Evolutionary conservation across 2,888 invertebrate species (phyloP).

Genomic region (Macropis europaea): DNA sequence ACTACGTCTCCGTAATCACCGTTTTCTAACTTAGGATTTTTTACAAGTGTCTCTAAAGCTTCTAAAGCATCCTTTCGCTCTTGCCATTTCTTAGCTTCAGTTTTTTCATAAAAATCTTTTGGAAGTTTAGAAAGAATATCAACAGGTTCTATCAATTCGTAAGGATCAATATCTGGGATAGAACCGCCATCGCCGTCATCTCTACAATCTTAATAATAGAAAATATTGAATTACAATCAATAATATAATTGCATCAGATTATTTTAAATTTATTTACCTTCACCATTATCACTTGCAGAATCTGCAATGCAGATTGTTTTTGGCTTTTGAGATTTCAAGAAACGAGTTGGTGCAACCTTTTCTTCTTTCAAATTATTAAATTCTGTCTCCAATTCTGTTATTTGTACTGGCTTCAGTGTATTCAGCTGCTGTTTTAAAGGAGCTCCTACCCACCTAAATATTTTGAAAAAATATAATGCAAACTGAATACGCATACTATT

Average conservation of each 20-base stretch:
- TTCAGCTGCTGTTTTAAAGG: conserved; percentile 92
- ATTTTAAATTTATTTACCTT: conserved; percentile 68
- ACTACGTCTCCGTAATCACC: conserved; percentile 97
- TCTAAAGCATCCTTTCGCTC: conserved; percentile 96
- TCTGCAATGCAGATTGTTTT: conserved; percentile 83
- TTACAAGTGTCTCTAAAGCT: conserved; percentile 87
- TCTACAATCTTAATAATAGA: conserved; percentile 79
- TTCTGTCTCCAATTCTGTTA: conserved; percentile 93
- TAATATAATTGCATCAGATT: background rate
- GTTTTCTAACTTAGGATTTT: conserved; percentile 91
- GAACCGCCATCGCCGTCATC: conserved; percentile 83
- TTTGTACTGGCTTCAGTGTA: conserved; percentile 92
- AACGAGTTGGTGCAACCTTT: conserved; percentile 87
- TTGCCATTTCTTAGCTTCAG: conserved; percentile 98
- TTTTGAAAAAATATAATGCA: background rate
- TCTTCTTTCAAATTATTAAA: conserved; percentile 87
- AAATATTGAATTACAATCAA: background rate
- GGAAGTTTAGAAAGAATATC: conserved; percentile 96
- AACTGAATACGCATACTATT: background rate
- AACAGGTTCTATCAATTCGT: conserved; percentile 94
- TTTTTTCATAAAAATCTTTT: conserved; percentile 96
- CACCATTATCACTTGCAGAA: conserved; percentile 81
- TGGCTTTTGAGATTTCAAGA: conserved; percentile 91
- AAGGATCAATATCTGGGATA: conserved; percentile 88
- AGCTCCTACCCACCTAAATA: conserved; percentile 88